Evolutionary conservation across 2,888 invertebrate species (phyloP), one percentile per base, ranked within the genome.

Genomic region (Syrista parreyssii): DNA sequence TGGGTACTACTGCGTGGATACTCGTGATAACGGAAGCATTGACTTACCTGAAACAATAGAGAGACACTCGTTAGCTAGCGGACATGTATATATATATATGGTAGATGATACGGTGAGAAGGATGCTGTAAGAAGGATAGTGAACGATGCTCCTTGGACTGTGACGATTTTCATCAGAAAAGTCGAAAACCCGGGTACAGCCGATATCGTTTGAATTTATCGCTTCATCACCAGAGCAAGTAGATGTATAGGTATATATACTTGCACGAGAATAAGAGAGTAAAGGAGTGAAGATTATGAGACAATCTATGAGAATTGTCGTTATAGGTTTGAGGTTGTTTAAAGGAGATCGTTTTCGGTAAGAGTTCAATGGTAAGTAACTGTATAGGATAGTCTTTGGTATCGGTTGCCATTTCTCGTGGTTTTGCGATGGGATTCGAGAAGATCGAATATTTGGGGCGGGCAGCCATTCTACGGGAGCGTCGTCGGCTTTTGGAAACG

Each of bases 401-500:
- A 55, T 23, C 55, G 55, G 55, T 31, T 71, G 23, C 71, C 71
- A 31, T 71, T 71, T 71, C 71, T 12, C 30, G 23, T 35, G 76
- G 30, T 73, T 15, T 34, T 15, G 11, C 40, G 11, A 6, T 0
- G 15, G 73, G n/a, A 74, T 35, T 33, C 68, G 40, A 74, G 31
- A 76, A 12, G 36, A 30, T 32, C 33, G 71, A 76, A 31, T 9
- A 55, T 55, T 55, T 55, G 34, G 71, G 36, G 74, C 74, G n/a
- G 34, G 35, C 36, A 31, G 33, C 79, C 32, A 32, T 71, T 32
- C 55, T 23, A 23, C 55, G 55, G 23, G 23, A 55, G 23, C 55
- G 55, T 34, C 15, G 71, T 23, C 71, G 71, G 34, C 86, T 88
- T 87, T 88, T 86, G 87, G 85, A 86, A 87, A 86, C 81, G 82